Evolutionary conservation across 1,140 invertebrate species (phyloP).

Genomic region (Cyclargus thomasi): DNA sequence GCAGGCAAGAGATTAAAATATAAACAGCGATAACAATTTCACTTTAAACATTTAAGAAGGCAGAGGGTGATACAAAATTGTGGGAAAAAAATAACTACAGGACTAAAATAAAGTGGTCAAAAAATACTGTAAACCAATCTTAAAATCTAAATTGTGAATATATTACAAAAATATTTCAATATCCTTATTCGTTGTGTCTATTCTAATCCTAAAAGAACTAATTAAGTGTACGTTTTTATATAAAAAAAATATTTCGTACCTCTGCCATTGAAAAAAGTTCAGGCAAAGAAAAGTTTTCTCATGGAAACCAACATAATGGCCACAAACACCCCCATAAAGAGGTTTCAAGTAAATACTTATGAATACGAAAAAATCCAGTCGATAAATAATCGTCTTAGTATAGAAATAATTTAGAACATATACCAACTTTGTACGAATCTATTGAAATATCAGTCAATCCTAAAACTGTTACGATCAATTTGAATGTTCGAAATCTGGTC

Average conservation of each 20-base stretch:
- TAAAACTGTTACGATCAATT: not conserved
- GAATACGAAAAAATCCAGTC: slow-evolving; percentile 1
- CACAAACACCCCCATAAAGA: slow-evolving; percentile 24
- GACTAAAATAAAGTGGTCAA: slow-evolving; percentile 44
- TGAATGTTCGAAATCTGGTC: slow-evolving; percentile 10
- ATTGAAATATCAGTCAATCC: slow-evolving; percentile 8
- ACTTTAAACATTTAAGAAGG: slow-evolving; percentile 32
- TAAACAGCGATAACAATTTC: slow-evolving; percentile 27
- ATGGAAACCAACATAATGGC: slow-evolving; percentile 28
- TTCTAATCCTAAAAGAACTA: slow-evolving; percentile 37
- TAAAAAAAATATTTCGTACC: slow-evolving; percentile 26
- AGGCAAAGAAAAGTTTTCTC: slow-evolving; percentile 25
- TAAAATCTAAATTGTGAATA: slow-evolving; percentile 51
- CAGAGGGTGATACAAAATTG: slow-evolving; percentile 51
- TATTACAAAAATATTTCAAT: slow-evolving; percentile 51
- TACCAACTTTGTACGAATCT: slow-evolving; percentile 12
- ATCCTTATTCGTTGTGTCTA: slow-evolving; percentile 34
- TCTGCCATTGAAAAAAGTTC: slow-evolving; percentile 24
- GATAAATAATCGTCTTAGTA: slow-evolving; percentile 5
- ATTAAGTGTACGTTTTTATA: slow-evolving; percentile 24
- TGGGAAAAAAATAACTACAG: slow-evolving; percentile 40
- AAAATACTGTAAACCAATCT: slow-evolving; percentile 56
- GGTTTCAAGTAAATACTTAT: slow-evolving; percentile 14
- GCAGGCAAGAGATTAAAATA: slow-evolving; percentile 50
- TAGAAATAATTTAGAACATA: slow-evolving; percentile 1